phyloP scores from a whole-genome alignment of 2,888 invertebrate genomes.

The Hydraecia micacea region DNA sequence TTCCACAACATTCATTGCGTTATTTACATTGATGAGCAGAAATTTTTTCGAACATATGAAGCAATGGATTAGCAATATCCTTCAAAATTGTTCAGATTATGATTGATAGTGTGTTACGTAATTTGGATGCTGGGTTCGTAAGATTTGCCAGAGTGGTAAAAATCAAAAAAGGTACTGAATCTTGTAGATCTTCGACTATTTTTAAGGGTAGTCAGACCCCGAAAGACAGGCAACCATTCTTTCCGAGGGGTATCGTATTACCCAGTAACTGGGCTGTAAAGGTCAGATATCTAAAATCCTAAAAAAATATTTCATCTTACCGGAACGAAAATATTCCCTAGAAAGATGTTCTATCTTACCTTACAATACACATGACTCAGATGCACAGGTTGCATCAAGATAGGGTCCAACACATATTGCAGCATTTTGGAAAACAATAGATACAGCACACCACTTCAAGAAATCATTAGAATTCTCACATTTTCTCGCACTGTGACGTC shows the following conservation, averaged over 20 bases:
- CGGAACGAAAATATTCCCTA: no score
- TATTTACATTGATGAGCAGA: no score
- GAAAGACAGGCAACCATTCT: not conserved
- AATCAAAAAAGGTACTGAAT: not conserved
- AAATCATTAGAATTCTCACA: conserved; percentile 48
- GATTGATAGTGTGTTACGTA: no score
- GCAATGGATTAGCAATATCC: no score
- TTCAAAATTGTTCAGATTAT: no score
- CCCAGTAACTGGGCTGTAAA: not conserved
- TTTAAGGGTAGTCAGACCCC: not conserved
- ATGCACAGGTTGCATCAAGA: conserved; percentile 62
- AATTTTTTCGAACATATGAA: no score
- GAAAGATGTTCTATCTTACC: conserved; percentile 39
- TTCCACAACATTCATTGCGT: no score
- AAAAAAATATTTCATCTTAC: not conserved
- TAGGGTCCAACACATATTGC: conserved; percentile 64
- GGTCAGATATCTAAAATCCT: not conserved
- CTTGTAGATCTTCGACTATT: not conserved
- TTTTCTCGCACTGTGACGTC: conserved; percentile 11
- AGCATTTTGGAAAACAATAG: conserved; percentile 50
- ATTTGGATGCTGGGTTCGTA: no score
- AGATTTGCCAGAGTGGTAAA: not conserved
- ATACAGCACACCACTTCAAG: conserved; percentile 34
- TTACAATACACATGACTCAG: conserved; percentile 61
- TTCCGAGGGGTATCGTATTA: not conserved